Evolutionary conservation across 2,797 vertebrate genomes (phyloP).

Genomic region (Scyliorhinus canicula): DNA sequence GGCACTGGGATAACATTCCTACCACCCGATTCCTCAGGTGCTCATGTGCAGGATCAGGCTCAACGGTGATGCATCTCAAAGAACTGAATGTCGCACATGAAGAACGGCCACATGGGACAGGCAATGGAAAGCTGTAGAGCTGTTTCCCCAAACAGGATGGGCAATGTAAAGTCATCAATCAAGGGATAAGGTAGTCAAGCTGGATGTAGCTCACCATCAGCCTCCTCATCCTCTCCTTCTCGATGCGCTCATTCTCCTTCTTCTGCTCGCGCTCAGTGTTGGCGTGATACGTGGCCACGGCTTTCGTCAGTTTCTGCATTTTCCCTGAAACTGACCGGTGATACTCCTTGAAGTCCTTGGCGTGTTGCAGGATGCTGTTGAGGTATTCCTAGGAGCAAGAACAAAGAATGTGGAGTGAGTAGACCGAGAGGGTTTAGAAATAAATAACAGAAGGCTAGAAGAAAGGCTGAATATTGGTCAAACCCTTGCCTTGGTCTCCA

Average conservation of each 20-base stretch:
- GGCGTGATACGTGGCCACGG: constrained; percentile 87
- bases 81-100: not conserved
- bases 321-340: constrained; percentile 89
- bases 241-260: constrained; percentile 92
- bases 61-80: not conserved
- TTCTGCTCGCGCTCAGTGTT: constrained; percentile 97
- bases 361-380: constrained; percentile 95
- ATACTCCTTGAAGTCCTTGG: constrained; percentile 96
- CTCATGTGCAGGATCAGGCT: not conserved
- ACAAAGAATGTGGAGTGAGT: accelerated
- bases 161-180: not conserved
- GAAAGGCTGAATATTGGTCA: not conserved
- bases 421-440: not conserved
- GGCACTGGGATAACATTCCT: not conserved
- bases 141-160: not conserved
- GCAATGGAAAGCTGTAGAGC: not conserved
- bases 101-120: not conserved
- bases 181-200: not conserved
- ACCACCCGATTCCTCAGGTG: not conserved
- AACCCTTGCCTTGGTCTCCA: no score
- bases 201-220: constrained; percentile 70
- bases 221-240: constrained; percentile 92
- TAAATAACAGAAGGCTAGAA: not conserved
- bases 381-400: constrained; percentile 77
- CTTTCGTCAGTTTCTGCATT: constrained; percentile 91